Conservation (phyloP, 2,797 vertebrate genomes). For the Muscicapa striata region DNA sequence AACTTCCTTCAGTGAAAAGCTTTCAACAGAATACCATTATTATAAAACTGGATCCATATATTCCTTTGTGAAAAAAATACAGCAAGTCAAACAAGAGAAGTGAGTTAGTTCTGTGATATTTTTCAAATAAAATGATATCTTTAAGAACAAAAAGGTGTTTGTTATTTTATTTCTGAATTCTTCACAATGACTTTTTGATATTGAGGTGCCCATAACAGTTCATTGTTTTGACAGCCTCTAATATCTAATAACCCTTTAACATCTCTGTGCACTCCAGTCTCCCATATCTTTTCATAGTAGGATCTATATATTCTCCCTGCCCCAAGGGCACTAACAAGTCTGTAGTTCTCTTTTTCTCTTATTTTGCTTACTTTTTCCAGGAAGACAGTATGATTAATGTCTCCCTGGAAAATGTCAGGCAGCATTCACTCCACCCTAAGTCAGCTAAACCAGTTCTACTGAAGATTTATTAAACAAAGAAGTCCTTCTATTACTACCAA, state of each 20-base stretch:
- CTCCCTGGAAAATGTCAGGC: not conserved
- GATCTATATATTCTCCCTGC: not conserved
- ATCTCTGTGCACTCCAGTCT: not conserved
- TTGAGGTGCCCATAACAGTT: not conserved
- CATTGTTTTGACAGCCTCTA: not conserved
- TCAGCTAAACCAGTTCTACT: not conserved
- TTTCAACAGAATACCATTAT: not conserved
- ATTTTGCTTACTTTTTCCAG: conserved; percentile 6
- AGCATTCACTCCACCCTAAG: not conserved
- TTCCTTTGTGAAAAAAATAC: not conserved
- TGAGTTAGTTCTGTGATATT: not conserved
- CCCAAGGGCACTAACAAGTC: not conserved
- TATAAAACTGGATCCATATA: not conserved
- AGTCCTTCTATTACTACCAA: not conserved
- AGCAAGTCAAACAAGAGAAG: not conserved
- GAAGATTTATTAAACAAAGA: not conserved
- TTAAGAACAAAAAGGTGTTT: not conserved
- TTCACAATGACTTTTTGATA: not conserved
- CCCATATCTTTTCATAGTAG: not conserved
- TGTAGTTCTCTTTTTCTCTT: not conserved
- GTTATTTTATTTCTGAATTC: conserved; percentile 5
- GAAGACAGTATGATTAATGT: not conserved
- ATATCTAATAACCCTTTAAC: conserved; percentile 1
- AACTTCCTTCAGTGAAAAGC: not conserved
- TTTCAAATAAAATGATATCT: not conserved